A percentile compares a stretch with the other conserved stretches of the same genome.
These are phyloP conservation scores for Daubentonia madagascariensis DNA, from an alignment of 2,113 vertebrate genomes.

Conservation along the genomic window DNA sequence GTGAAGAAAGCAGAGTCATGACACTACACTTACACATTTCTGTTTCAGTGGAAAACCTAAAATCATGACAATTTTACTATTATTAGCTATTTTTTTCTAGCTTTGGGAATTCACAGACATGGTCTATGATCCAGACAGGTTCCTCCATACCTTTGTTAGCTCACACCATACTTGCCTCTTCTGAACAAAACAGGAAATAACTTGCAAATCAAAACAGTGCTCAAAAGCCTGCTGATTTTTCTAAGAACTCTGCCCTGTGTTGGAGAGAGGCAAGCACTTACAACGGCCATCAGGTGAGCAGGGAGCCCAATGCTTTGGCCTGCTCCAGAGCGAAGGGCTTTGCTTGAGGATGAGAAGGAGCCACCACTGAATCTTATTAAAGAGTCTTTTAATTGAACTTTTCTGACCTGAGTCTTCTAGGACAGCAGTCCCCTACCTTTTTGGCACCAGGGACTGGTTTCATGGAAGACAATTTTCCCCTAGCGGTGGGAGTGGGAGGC, in stretches of 20 bases:
- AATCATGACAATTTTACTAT: background rate
- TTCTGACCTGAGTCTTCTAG: background rate
- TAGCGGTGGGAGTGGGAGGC: too few species aligned
- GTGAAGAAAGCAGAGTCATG: background rate
- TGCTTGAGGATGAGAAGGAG: background rate
- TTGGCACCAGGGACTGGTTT: too few species aligned
- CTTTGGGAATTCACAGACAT: background rate
- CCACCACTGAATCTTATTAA: background rate
- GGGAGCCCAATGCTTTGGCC: background rate
- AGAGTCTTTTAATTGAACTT: background rate
- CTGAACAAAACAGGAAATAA: constrained; percentile 46
- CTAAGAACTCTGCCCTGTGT: background rate
- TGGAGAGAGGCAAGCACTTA: background rate
- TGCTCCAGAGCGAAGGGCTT: background rate
- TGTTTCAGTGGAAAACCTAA: background rate
- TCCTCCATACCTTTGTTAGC: background rate
- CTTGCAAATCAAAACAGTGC: background rate
- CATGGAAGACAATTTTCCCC: too few species aligned
- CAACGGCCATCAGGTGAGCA: background rate
- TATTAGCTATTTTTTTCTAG: background rate
- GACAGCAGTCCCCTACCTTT: too few species aligned
- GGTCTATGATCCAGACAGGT: background rate
- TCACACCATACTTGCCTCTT: background rate
- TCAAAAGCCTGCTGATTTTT: background rate
- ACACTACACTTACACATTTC: background rate